Conservation (phyloP, 2,113 vertebrate genomes). For the Upupa epops region DNA sequence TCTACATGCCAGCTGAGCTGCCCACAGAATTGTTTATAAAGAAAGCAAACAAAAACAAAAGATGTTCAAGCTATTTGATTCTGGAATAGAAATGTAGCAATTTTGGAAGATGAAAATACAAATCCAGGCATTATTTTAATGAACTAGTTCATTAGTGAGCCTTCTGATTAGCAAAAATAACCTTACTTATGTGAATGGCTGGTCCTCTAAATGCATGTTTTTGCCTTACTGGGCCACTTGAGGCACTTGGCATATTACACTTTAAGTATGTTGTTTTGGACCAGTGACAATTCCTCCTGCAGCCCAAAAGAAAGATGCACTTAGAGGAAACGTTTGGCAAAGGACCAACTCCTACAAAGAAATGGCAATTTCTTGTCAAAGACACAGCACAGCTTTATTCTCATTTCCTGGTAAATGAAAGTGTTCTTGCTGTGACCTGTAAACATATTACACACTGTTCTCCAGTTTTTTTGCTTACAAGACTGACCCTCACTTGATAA, state of each 20-base stretch:
- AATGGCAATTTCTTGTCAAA: slow-evolving; percentile 46
- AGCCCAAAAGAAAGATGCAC: slow-evolving; percentile 46
- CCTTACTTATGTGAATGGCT: slow-evolving; percentile 31
- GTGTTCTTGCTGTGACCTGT: slow-evolving; percentile 26
- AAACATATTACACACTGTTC: neutral
- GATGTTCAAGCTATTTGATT: slow-evolving; percentile 7
- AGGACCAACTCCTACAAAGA: slow-evolving; percentile 21
- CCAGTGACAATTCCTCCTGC: slow-evolving; percentile 43
- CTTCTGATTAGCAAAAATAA: slow-evolving; percentile 32
- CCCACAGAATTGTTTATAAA: neutral
- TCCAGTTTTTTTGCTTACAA: neutral
- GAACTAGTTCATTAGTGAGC: slow-evolving; percentile 36
- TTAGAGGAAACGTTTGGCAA: slow-evolving; percentile 32
- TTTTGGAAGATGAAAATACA: slow-evolving; percentile 46
- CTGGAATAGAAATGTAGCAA: slow-evolving; percentile 10
- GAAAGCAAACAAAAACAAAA: slow-evolving; percentile 7
- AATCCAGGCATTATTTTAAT: slow-evolving; percentile 48
- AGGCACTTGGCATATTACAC: slow-evolving; percentile 33
- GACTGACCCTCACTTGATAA: neutral
- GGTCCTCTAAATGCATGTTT: slow-evolving; percentile 47
- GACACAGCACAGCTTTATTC: slow-evolving; percentile 26
- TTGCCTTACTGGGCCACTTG: slow-evolving; percentile 32
- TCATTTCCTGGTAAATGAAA: slow-evolving; percentile 51
- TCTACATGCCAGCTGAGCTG: neutral
- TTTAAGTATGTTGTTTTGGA: slow-evolving; percentile 61